Base-by-base conservation (phyloP, 2,797 vertebrate genomes). In the Trematomus bernacchii region DNA sequence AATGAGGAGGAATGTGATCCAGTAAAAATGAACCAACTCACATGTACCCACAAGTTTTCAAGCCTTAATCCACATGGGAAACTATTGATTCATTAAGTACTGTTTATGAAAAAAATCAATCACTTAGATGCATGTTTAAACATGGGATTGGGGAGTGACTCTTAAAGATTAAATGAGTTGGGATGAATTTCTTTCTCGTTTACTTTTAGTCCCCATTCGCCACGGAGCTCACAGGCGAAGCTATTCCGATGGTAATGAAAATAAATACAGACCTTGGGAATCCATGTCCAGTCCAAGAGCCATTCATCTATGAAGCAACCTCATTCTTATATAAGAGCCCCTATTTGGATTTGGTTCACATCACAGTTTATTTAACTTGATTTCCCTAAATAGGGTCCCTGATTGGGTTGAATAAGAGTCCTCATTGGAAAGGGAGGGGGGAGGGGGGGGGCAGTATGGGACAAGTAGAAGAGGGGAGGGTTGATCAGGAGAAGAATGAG, bases 181-280 rank as follows among this genome's bases (percentile, higher is more conserved):
- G 48, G 37, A 81, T 71, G 50, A 65, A 80, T 76, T 83, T 84
- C 37, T 73, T 42, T 76, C 72, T 67, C 73, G 54, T 71, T 71
- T 77, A 54, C 73, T 74, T 43, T 85, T 82, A 0, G 14, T 76
- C 65, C 57, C 68, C 69, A 52, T 77, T 86, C 50, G 18, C 72
- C 72, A 80, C 52, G 12, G 50, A 43, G 88, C 93, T 88, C 69
- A 42, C 50, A 79, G 85, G 75, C 79, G 2, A 85, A 86, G 59
- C 93, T 94, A 91, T 95, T 96, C 92, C 89, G 89, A 94, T 79
- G 89, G 89, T 90, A 94, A 94, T 94, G 93, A 95, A 96, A 96
- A 96, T 95, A 96, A 96, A 96, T 93, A 94, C 90, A 93, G 87
- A 79, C 83, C 92, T 95, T 96, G 94, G 94, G 94, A 96, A 96